Evolutionary conservation across 2,113 vertebrate genomes (phyloP).

Genomic region (Seriola aureovittata): DNA sequence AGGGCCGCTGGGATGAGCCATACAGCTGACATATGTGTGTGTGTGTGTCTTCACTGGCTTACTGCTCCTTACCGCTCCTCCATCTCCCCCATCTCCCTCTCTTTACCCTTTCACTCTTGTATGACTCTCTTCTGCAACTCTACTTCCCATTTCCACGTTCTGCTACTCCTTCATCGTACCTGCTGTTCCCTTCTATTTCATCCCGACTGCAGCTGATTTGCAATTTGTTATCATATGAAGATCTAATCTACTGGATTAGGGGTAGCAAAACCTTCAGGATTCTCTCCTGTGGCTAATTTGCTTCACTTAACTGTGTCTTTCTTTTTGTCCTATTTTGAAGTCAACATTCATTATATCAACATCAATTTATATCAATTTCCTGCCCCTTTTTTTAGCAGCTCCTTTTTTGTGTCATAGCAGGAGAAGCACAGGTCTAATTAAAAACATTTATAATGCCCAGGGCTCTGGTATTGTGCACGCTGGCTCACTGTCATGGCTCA

Average conservation of each 20-base stretch:
- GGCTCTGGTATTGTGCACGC: background rate
- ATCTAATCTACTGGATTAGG: constrained; percentile 6
- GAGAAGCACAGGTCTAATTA: constrained; percentile 25
- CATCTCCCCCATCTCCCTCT: background rate
- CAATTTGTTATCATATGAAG: constrained; percentile 3
- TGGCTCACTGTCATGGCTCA: constrained; percentile 23
- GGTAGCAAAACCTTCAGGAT: background rate
- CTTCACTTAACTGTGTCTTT: background rate
- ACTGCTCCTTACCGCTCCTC: background rate
- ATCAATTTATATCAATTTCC: background rate
- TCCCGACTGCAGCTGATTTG: constrained; percentile 31
- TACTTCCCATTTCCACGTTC: background rate
- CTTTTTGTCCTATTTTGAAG: background rate
- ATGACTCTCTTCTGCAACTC: background rate
- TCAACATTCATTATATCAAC: background rate
- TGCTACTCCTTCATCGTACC: constrained; percentile 10
- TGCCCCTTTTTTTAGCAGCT: background rate
- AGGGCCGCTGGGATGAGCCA: constrained; percentile 27
- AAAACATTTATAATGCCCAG: constrained; percentile 13
- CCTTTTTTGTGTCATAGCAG: background rate
- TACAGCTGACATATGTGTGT: constrained; percentile 31
- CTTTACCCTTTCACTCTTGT: background rate
- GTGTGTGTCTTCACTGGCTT: background rate
- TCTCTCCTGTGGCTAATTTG: constrained; percentile 26
- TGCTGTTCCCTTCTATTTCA: background rate